Base-by-base conservation (phyloP, 2,888 invertebrate genomes). In the Amblyjoppa fuscipennis region DNA sequence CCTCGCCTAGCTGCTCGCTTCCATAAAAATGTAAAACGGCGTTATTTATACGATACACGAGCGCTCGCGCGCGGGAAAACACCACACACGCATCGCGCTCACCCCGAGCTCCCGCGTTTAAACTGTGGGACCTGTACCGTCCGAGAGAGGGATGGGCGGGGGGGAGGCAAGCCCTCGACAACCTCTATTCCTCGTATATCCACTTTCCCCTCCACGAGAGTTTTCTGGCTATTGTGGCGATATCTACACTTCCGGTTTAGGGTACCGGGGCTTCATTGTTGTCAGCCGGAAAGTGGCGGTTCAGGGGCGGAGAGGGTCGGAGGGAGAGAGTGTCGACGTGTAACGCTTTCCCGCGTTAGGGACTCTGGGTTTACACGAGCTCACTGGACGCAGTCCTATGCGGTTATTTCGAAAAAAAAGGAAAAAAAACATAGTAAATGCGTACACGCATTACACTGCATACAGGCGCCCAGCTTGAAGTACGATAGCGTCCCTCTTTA, bases 1-100 rank as follows among this genome's bases (percentile, higher is more conserved):
- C 86, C 84, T 89, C 31, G 25, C 31, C 16, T 53, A 25, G 38
- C 66, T 45, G 85, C 87, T 68, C 71, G 83, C 81, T 66, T 61
- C 89, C 89, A 89, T 91, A 92, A 92, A 92, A 92, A 90, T 91
- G 91, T 90, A 91, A 92, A 92, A 85, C 89, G 84, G 80, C 87
- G 90, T 92, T 92, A 92, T 92, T 92, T 92, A 92, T 92, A 89
- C 87, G 90, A 75, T 89, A 88, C 89, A 89, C 88, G 88, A 87
- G 88, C 68, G 16, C 20, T 20, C 34, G 34, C 13, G 68, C 45
- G 11, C 16, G 45, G 16, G 45, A n/a, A 34, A 71, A n/a, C 25
- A 28, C 25, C 51, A 6, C 20, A 7, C 41, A 38, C 66, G 66
- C 66, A 38, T 66, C 16, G 66, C n/a, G 41, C 66, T n/a, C 66